phyloP scores from a whole-genome alignment of 1,140 invertebrate genomes.

The Lordiphosa collinella region DNA sequence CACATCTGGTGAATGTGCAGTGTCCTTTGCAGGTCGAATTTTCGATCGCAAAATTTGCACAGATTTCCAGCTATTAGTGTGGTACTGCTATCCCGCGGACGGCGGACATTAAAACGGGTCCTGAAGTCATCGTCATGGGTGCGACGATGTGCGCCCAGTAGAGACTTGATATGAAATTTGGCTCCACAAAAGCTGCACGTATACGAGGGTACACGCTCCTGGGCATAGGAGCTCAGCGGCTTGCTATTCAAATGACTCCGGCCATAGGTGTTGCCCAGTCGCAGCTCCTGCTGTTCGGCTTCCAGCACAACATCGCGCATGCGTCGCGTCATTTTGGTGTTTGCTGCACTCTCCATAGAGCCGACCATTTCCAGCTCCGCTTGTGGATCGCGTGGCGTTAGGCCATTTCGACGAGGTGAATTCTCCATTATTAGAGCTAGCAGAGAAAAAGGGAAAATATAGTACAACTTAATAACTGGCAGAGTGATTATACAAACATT shows the following conservation, averaged over 20 bases:
- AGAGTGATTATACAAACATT: too few relatives aligned
- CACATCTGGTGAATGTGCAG: conserved; percentile 55
- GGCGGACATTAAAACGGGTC: conserved; percentile 29
- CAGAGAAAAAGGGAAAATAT: background rate
- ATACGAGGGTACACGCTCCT: conserved; percentile 10
- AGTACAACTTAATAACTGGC: too few relatives aligned
- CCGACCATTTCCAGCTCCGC: conserved; percentile 29
- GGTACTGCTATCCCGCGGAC: conserved; percentile 17
- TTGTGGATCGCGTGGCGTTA: conserved; percentile 30
- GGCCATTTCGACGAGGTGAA: conserved; percentile 52
- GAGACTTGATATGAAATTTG: conserved; percentile 50
- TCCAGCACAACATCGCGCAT: conserved; percentile 14
- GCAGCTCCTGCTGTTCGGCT: conserved; percentile 1
- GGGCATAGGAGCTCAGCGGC: background rate
- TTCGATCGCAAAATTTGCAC: conserved; percentile 60
- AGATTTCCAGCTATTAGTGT: conserved; percentile 8
- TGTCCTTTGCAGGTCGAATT: conserved; percentile 55
- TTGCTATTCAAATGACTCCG: conserved; percentile 4
- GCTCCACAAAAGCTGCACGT: conserved; percentile 45
- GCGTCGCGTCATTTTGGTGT: background rate
- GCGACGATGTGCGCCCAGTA: conserved; percentile 51
- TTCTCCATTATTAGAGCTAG: conserved; percentile 7
- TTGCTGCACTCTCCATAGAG: background rate
- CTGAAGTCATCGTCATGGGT: conserved; percentile 60
- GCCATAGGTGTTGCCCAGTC: background rate